Evolutionary conservation across 2,797 vertebrate species (phyloP), one percentile per base, ranked within the genome.

Genomic region (Botia kubotai): DNA sequence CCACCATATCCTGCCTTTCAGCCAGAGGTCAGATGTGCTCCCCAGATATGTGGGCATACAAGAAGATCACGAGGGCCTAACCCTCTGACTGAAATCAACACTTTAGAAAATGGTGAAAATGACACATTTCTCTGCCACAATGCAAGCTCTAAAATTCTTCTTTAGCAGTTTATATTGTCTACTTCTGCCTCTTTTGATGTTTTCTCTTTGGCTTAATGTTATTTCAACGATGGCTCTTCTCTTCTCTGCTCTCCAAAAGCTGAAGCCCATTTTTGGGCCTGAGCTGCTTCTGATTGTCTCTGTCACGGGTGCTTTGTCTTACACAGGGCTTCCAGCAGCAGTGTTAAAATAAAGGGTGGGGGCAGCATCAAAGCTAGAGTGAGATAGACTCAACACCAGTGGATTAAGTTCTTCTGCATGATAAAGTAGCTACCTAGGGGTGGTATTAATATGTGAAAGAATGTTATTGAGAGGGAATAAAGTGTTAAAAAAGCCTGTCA

Each of bases 401-500:
- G 97, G 98, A 99, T 99, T 99, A 99, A 95, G 95, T 94, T 95
- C 96, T 97, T 98, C 97, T 99, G 98, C 98, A 98, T 99, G 97
- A 99, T 97, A 97, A 99, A 99, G 97, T 98, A 96, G 95, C 97
- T 97, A 98, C 98, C 98, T 98, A 97, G 97, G 97, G 95, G 95
- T 96, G 96, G 97, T 96, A 97, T 97, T 97, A 99, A 99, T 99
- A 99, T 98, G 97, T 98, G 96, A 99, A 99, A 99, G 98, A 99
- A 99, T 99, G 98, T 98, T 96, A 98, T 98, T 99, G 96, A 99
- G 97, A 94, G 93, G 94, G 96, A 97, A 98, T 97, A 98, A 98
- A 98, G 96, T 98, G 94, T 95, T 96, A 65, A 72, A 97, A 98
- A 98, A 93, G 92, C 97, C 95, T 93, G 96, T 97, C 96, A 96